Percentiles rank a stretch among this genome's conserved stretches.
Evolutionary conservation across 2,888 invertebrate genomes (phyloP).

Genomic region (Andrena marginata): DNA sequence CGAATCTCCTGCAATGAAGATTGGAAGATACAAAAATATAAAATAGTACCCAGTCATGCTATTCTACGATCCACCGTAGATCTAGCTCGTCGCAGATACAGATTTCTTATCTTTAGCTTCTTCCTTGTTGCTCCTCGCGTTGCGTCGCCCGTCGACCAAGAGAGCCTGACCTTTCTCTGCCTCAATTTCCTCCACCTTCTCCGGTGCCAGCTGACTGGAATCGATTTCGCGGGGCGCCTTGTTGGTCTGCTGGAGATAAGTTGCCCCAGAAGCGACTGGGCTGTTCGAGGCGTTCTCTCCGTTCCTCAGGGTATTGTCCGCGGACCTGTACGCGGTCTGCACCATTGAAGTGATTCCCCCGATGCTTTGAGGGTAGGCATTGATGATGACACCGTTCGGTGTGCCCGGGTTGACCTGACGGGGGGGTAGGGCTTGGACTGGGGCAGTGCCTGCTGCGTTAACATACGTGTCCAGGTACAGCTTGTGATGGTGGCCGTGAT

Average conservation of each 20-base stretch:
- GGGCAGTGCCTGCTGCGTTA: neutral
- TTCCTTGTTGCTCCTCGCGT: conserved; percentile 17
- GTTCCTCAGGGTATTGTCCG: neutral
- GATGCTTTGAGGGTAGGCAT: neutral
- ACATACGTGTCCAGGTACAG: neutral
- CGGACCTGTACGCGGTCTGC: neutral
- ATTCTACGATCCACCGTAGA: neutral
- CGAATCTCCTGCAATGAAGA: neutral
- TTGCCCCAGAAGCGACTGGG: neutral
- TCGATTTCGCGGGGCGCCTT: conserved; percentile 9
- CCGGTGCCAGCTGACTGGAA: neutral
- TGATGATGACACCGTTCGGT: conserved; percentile 5
- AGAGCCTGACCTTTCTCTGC: neutral
- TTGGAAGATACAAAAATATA: conserved; percentile 43
- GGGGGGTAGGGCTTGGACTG: neutral
- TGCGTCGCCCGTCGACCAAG: conserved; percentile 14
- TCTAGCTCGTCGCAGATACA: neutral
- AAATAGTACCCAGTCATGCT: conserved; percentile 11
- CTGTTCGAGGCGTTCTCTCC: neutral
- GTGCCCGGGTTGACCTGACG: neutral
- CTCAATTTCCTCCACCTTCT: neutral
- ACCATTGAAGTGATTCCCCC: neutral
- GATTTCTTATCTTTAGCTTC: neutral
- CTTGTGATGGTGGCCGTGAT: neutral
- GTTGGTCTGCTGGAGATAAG: neutral